These are phyloP conservation scores for Aphis craccivora DNA, from an alignment of 1,140 invertebrate species.

Conservation along the genomic window DNA sequence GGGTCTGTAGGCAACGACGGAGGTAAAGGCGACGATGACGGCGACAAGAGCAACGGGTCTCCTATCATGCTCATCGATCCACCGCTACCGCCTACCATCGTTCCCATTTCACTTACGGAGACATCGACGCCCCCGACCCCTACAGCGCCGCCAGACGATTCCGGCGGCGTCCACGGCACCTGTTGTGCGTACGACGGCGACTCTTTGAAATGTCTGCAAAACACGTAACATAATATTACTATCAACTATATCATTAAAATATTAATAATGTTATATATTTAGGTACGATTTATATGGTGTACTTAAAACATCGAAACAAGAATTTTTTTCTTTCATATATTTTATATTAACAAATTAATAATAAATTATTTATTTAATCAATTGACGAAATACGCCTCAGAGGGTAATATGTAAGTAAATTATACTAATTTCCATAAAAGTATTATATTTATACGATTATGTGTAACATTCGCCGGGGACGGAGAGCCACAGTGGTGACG, in stretches of 20 bases:
- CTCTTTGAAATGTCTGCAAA: constrained; percentile 32
- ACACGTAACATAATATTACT: neutral
- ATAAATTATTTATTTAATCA: no score
- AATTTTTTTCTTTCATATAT: no score
- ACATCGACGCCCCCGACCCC: neutral
- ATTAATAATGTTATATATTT: neutral
- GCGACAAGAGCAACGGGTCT: neutral
- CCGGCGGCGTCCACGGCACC: constrained; percentile 51
- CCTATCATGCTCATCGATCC: neutral
- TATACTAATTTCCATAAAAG: neutral
- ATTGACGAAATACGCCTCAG: no score
- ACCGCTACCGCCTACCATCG: neutral
- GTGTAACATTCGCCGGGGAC: neutral
- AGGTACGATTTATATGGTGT: neutral
- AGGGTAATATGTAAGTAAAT: no score
- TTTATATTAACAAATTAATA: no score
- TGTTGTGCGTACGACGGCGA: constrained; percentile 48
- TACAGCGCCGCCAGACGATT: neutral
- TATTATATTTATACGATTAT: neutral
- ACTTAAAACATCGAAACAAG: neutral
- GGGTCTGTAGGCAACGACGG: constrained; percentile 22
- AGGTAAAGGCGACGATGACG: neutral
- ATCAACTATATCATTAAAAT: no score
- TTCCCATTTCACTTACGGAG: neutral
- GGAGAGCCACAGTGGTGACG: no score